Evolutionary conservation across 2,888 invertebrate genomes (phyloP).

Genomic region (Danaus chrysippus): DNA sequence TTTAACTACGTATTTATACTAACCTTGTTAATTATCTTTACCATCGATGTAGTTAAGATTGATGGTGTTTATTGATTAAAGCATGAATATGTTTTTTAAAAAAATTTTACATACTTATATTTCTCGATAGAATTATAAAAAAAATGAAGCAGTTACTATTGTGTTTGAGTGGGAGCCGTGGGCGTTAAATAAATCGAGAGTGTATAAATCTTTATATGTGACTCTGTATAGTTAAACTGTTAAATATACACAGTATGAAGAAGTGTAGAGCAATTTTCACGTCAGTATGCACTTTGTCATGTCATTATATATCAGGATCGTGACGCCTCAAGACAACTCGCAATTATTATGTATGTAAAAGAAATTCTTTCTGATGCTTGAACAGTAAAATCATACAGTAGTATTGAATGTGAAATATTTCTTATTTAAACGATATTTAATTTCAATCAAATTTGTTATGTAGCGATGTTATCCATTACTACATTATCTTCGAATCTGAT

Average conservation of each 20-base stretch:
- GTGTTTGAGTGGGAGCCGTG: not conserved
- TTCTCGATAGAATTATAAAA: too few species aligned
- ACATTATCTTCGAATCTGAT: too few species aligned
- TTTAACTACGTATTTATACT: not conserved
- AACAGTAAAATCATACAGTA: slow-evolving; percentile 53
- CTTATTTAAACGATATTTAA: not conserved
- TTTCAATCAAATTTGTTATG: not conserved
- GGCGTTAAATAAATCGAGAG: not conserved
- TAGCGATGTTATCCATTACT: too few species aligned
- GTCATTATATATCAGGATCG: slow-evolving; percentile 78
- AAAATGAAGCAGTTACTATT: not conserved
- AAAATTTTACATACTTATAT: too few species aligned
- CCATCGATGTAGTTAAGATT: too few species aligned
- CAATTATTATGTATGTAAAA: slow-evolving; percentile 79
- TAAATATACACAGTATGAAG: slow-evolving; percentile 39
- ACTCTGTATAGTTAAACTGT: slow-evolving; percentile 15
- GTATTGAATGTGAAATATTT: slow-evolving; percentile 21
- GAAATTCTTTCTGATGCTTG: slow-evolving; percentile 68
- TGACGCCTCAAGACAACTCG: slow-evolving; percentile 77
- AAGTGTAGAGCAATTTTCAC: slow-evolving; percentile 73
- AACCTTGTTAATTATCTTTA: too few species aligned
- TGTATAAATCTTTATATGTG: slow-evolving; percentile 1
- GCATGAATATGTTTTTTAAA: too few species aligned
- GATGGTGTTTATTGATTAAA: too few species aligned
- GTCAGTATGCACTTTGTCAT: slow-evolving; percentile 77